phyloP scores from a whole-genome alignment of 2,113 vertebrate genomes.

The sheep (Ovis aries) region ARS-UI_Ramb_v3.0 NC_056069.1:12736501-12737000 shows the following conservation, averaged over 20 bases:
- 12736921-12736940: not conserved
- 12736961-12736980: not conserved
- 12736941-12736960: not conserved
- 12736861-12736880: not conserved
- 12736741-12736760: not conserved
- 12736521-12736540: not conserved
- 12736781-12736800: not conserved
- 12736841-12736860: not conserved
- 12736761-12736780: not conserved
- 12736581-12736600: not conserved
- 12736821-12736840: not conserved
- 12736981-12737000: not conserved
- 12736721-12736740: slow-evolving; percentile 39
- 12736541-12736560: not conserved
- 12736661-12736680: not conserved
- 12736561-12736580: not conserved
- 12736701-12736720: slow-evolving; percentile 49
- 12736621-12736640: not conserved
- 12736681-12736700: not conserved
- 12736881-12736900: not conserved
- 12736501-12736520: not conserved
- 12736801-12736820: not conserved
- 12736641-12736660: not conserved
- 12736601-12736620: not conserved
- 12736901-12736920: not conserved